Evolutionary conservation across 2,797 vertebrate species (phyloP), one percentile per base, ranked within the genome.

Genomic region (Ctenosaura bakeri): DNA sequence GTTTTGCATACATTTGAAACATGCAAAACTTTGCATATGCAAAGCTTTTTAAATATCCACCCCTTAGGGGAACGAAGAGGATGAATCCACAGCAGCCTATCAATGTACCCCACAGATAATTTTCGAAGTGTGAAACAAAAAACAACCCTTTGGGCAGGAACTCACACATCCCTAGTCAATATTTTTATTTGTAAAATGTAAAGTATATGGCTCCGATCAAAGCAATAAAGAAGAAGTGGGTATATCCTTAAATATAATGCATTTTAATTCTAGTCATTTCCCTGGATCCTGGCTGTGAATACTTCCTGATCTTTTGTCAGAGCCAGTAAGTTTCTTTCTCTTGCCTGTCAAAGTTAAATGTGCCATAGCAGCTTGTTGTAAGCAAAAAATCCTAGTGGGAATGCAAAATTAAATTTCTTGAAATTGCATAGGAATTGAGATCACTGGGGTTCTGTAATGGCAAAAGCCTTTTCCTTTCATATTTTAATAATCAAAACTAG

Each of bases 401-500:
- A 3, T 92, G 42, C 73, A 78, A 94, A 56, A 90, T 92, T 89
- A 91, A 62, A 73, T 76, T 91, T 90, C 82, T 0, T 87, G 56
- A 92, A 95, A 90, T 78, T 38, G 90, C 77, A 26, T 80, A 52
- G 69, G 50, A 93, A 32, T 94, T 95, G 88, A 38, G 1, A 32
- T 93, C 29, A 29, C 56, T 91, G 74, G 20, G 7, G 35, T 81
- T 90, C 86, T 92, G 66, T 24, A 91, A 5, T 12, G 32, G 0
- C 59, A 0, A 76, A 2, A 6, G 3, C 3, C 66, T 1, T 18
- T 85, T 89, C 89, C 84, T 66, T 94, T 73, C 59, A 26, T 92
- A 90, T 77, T 54, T 92, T 92, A 86, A 94, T 90, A 83, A 88
- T 92, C 80, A 85, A 77, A 94, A 94, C 62, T 35, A 89, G 66